Evolutionary conservation across 2,797 vertebrate genomes (phyloP), one percentile per base, ranked within the genome.

Genomic region (Enteromius mattozi): DNA sequence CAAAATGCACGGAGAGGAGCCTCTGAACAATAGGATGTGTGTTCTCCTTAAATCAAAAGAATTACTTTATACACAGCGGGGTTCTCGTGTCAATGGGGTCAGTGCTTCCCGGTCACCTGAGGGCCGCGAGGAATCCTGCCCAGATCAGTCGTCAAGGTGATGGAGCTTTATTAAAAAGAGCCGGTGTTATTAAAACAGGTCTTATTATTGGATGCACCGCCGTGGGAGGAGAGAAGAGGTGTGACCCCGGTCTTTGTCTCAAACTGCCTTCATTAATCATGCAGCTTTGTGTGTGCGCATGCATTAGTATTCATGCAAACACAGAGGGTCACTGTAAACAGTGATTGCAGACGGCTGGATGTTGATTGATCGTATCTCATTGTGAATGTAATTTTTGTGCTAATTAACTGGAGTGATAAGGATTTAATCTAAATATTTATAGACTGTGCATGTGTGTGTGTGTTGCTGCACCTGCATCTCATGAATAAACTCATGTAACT

Each of bases 221-320:
- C 37, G 7, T 45, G 85, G 86, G 85, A 87, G 30, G 78, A 80
- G 89, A 86, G 51, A 33, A 71, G 80, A 86, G 81, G 86, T 80
- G 88, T 79, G 83, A 85, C 85, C 83, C 74, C 37, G 33, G 66
- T 82, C 81, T 75, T 63, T 42, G 70, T 85, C 85, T 78, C 77
- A 86, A 83, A 65, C 84, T 4, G 85, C 85, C 77, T 82, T 89
- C 89, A 91, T 92, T 93, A 92, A 93, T 93, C 86, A 91, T 81
- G 78, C 66, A 72, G 33, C 72, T 56, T 76, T 81, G 72, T 76
- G 69, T 78, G 81, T 13, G 78, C 78, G 77, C 3, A n/a, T 87
- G 89, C 88, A 93, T 92, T 90, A 90, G 88, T 90, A 93, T 93
- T 94, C 90, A 89, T 89, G 86, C 89, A 90, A 92, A 92, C 88